A percentile compares a stretch with the other conserved stretches of the same genome.
These are phyloP conservation scores for Enhydra lutris DNA, from an alignment of 2,113 vertebrate genomes.

Conservation along the genomic window DNA sequence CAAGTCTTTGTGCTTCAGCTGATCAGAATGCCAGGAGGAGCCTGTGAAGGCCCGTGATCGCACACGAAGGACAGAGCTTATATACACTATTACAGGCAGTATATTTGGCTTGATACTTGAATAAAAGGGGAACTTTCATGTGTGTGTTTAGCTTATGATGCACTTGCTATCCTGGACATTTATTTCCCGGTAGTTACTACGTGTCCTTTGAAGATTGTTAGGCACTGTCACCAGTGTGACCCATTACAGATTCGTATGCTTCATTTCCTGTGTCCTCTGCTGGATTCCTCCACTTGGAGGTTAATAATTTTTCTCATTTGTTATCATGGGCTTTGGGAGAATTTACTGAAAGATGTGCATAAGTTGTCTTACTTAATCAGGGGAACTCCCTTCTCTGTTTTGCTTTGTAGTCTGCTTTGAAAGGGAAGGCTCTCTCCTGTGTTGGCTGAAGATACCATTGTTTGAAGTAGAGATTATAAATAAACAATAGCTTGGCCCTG, in stretches of 20 bases:
- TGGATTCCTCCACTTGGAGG: not conserved
- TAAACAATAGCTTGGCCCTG: too few species aligned
- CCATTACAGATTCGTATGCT: not conserved
- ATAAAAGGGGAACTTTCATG: not conserved
- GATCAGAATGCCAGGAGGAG: not conserved
- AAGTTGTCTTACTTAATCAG: not conserved
- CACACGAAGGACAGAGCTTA: not conserved
- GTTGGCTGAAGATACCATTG: not conserved
- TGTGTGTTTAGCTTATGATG: not conserved
- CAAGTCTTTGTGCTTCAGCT: not conserved
- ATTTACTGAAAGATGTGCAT: not conserved
- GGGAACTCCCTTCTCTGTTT: not conserved
- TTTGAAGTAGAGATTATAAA: too few species aligned
- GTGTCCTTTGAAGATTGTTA: not conserved
- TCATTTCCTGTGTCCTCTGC: not conserved
- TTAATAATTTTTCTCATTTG: not conserved
- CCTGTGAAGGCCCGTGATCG: not conserved
- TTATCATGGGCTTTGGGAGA: not conserved
- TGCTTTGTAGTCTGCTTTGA: not conserved
- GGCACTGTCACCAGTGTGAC: not conserved
- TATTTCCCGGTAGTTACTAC: not conserved
- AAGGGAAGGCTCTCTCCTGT: not conserved
- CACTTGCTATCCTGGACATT: not conserved
- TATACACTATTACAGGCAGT: not conserved
- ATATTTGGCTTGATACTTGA: not conserved